phyloP scores from a whole-genome alignment of 2,797 vertebrate species.

The Sebastes diaconus region DNA sequence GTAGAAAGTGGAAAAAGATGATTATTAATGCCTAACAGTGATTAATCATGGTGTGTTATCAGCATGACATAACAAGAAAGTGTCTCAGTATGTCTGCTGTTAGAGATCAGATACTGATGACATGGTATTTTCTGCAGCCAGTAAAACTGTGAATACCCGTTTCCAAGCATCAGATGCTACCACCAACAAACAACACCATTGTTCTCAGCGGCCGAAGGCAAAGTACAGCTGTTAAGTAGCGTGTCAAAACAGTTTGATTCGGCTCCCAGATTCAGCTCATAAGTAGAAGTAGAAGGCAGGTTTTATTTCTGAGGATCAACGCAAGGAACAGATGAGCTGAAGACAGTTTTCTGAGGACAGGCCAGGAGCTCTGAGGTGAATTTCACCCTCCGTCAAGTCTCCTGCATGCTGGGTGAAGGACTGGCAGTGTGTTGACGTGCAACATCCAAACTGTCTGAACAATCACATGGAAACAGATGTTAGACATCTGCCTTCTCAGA shows the following conservation, averaged over 20 bases:
- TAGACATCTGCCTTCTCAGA: background rate
- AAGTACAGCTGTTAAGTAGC: constrained; percentile 21
- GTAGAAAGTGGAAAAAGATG: constrained; percentile 12
- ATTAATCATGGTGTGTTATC: constrained; percentile 42
- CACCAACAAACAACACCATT: constrained; percentile 28
- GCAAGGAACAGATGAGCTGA: background rate
- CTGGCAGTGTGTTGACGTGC: background rate
- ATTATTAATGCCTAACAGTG: constrained; percentile 30
- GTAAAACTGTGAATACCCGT: constrained; percentile 5
- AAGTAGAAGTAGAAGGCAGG: background rate
- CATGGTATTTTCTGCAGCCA: constrained; percentile 18
- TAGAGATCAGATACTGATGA: constrained; percentile 44
- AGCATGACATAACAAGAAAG: constrained; percentile 43
- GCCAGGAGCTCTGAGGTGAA: background rate
- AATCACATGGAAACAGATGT: background rate
- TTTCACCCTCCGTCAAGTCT: background rate
- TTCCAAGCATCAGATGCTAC: constrained; percentile 47
- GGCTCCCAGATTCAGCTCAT: constrained; percentile 4
- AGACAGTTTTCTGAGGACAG: background rate
- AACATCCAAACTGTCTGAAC: background rate
- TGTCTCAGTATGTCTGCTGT: constrained; percentile 26
- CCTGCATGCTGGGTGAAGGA: background rate
- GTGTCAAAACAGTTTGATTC: constrained; percentile 40
- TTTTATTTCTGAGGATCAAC: constrained; percentile 2
- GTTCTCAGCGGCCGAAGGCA: constrained; percentile 31